Evolutionary conservation across 1,140 invertebrate genomes (phyloP).

Genomic region (Hypothenemus hampei): DNA sequence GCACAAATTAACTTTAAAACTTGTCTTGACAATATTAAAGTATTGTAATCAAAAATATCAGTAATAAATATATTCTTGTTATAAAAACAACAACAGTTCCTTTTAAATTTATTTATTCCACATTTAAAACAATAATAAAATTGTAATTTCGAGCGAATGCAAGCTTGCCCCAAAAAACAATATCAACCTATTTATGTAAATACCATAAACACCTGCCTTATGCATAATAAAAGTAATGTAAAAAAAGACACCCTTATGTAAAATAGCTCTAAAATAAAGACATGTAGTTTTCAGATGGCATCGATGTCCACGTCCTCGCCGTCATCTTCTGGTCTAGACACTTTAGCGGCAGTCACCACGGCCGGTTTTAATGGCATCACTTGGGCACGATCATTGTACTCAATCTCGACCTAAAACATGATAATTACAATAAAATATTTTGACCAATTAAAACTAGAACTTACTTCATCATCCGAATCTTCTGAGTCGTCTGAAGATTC

Average conservation of each 20-base stretch:
- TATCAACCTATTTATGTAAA: constrained; percentile 33
- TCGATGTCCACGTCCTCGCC: constrained; percentile 84
- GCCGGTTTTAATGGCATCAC: constrained; percentile 65
- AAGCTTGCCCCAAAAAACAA: constrained; percentile 20
- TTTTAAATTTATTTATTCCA: constrained; percentile 28
- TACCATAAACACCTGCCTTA: constrained; percentile 31
- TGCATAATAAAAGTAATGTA: constrained; percentile 30
- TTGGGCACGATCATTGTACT: constrained; percentile 81
- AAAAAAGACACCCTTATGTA: constrained; percentile 25
- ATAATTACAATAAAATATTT: not conserved
- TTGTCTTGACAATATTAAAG: no score
- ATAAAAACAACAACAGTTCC: not conserved
- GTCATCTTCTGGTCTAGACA: constrained; percentile 61
- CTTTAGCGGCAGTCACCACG: constrained; percentile 43
- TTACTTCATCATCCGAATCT: constrained; percentile 59
- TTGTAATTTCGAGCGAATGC: constrained; percentile 21
- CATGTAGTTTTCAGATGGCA: constrained; percentile 65
- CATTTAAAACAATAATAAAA: constrained; percentile 38
- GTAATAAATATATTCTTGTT: not conserved
- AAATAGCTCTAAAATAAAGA: constrained; percentile 1
- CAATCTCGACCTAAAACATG: constrained; percentile 50
- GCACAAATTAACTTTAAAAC: no score
- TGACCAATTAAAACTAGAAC: not conserved
- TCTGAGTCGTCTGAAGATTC: constrained; percentile 71
- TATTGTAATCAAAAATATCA: constrained; percentile 1